Evolutionary conservation across 2,888 invertebrate species (phyloP).

Genomic region (Pachymerium ferrugineum): DNA sequence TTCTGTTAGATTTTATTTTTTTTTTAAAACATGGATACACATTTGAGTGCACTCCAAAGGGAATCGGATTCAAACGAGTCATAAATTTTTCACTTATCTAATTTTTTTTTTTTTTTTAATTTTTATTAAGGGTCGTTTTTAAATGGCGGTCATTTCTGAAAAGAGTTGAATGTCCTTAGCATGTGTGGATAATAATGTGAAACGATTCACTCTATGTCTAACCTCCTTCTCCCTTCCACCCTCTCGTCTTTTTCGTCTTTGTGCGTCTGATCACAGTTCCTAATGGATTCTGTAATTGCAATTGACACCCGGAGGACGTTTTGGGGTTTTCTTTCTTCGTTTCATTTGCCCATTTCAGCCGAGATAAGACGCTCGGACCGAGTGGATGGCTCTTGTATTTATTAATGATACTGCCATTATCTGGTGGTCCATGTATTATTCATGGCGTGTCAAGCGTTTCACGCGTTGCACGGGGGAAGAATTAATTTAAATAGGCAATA

Average conservation of each 20-base stretch:
- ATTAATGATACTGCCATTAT: conserved; percentile 30
- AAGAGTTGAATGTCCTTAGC: not conserved
- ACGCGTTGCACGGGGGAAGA: not conserved
- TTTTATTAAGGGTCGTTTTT: not conserved
- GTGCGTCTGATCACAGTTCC: conserved; percentile 7
- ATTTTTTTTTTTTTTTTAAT: not conserved
- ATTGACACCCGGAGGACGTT: conserved; percentile 24
- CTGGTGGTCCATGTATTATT: conserved; percentile 28
- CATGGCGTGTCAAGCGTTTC: conserved; percentile 28
- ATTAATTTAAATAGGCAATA: conserved; percentile 28
- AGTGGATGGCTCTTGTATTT: conserved; percentile 27
- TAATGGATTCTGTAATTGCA: conserved; percentile 24
- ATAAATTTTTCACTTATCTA: conserved; percentile 23
- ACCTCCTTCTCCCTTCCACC: too few relatives aligned
- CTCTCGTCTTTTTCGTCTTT: too few relatives aligned
- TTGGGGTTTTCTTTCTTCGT: conserved; percentile 23
- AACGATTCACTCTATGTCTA: too few relatives aligned
- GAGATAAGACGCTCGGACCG: conserved; percentile 19
- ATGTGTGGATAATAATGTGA: conserved; percentile 10
- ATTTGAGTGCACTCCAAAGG: too few relatives aligned
- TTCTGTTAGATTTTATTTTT: not conserved
- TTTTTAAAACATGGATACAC: not conserved
- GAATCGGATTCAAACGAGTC: not conserved
- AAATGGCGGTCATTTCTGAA: conserved; percentile 1
- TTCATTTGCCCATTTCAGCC: conserved; percentile 27